Evolutionary conservation across 1,140 invertebrate species (phyloP).

Genomic region (Asbolus verrucosus): DNA sequence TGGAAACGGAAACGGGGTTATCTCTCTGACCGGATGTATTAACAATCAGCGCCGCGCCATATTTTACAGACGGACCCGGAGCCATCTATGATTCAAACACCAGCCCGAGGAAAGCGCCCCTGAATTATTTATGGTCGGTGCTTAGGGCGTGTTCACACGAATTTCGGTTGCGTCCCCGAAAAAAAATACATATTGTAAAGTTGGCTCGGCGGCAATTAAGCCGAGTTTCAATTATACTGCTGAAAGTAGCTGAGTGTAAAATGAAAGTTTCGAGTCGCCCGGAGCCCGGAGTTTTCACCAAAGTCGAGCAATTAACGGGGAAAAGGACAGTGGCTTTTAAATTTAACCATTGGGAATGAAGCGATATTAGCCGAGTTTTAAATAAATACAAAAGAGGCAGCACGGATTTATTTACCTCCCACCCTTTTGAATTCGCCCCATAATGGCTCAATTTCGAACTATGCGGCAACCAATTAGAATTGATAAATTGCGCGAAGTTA

Average conservation of each 20-base stretch:
- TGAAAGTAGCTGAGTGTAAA: not conserved
- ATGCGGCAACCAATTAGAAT: slow-evolving; percentile 15
- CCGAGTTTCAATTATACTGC: too few species aligned
- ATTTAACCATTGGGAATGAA: slow-evolving; percentile 6
- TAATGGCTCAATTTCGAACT: not conserved
- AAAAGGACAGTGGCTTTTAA: slow-evolving; percentile 3
- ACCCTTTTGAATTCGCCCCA: not conserved
- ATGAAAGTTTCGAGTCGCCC: not conserved
- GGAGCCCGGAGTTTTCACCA: not conserved
- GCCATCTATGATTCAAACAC: slow-evolving; percentile 37
- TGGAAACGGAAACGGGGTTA: slow-evolving; percentile 11
- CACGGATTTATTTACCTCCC: slow-evolving; percentile 6
- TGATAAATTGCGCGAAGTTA: slow-evolving; percentile 33
- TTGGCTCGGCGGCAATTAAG: too few species aligned
- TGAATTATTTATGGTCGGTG: slow-evolving; percentile 29
- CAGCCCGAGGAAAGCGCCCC: slow-evolving; percentile 21
- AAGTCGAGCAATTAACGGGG: not conserved
- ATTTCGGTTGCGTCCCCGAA: not conserved
- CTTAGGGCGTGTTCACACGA: slow-evolving; percentile 7
- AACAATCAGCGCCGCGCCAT: slow-evolving; percentile 20
- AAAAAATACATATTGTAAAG: too few species aligned
- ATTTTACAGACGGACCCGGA: slow-evolving; percentile 22
- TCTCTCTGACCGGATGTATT: slow-evolving; percentile 27
- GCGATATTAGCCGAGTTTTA: not conserved
- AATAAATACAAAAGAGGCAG: not conserved